These are phyloP conservation scores for Uromys caudimaculatus DNA, from an alignment of 2,797 vertebrate genomes.

Conservation along the genomic window DNA sequence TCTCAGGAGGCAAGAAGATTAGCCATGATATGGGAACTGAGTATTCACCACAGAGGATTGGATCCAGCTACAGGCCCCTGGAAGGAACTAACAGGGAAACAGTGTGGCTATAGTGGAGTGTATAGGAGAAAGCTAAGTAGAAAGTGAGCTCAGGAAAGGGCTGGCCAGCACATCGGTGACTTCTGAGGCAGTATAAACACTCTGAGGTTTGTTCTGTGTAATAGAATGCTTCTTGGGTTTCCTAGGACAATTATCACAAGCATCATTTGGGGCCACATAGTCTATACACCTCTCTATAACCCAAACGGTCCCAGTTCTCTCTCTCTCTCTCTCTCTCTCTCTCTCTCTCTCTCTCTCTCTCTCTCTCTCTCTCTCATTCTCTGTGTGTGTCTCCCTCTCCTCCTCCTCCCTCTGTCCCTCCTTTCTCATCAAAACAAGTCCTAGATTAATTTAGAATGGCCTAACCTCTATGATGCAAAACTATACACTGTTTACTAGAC, in stretches of 20 bases:
- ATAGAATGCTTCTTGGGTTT: neutral
- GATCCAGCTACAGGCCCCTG: neutral
- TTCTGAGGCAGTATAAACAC: neutral
- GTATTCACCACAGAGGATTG: neutral
- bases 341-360: neutral
- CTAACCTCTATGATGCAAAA: slow-evolving; percentile 40
- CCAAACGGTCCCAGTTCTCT: neutral
- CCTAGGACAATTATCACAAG: neutral
- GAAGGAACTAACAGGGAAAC: neutral
- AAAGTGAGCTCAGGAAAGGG: neutral
- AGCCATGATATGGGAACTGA: neutral
- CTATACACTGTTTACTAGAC: slow-evolving; percentile 71
- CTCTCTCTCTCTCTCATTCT: neutral
- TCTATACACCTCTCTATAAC: neutral
- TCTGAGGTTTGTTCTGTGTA: slow-evolving; percentile 1
- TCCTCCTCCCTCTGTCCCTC: neutral
- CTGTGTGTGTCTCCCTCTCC: rapidly evolving
- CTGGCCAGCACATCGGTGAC: neutral
- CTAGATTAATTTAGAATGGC: slow-evolving; percentile 26
- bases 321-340: neutral
- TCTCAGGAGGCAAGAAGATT: neutral
- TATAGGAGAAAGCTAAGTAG: neutral
- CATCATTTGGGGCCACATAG: neutral
- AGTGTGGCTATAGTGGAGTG: rapidly evolving
- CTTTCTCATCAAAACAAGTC: slow-evolving; percentile 55